Percentiles rank a stretch among this genome's conserved stretches.
phyloP scores from a whole-genome alignment of 1,140 invertebrate genomes.

The Trichoplusia ni region DNA sequence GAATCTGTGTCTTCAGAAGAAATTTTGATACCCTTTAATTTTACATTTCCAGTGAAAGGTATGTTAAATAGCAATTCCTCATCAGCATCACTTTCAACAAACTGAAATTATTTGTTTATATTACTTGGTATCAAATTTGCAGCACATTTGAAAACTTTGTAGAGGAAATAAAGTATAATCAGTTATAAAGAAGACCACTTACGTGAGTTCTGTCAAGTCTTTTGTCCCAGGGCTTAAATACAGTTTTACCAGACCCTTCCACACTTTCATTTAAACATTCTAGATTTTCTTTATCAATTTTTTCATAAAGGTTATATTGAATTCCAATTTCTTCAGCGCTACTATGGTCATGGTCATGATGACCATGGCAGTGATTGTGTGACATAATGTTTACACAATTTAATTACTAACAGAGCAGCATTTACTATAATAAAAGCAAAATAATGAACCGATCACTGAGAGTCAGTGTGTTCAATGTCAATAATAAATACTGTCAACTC shows the following conservation, averaged over 20 bases:
- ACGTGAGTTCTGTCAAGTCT: conserved; percentile 89
- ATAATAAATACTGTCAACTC: too few relatives aligned
- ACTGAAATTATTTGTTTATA: too few relatives aligned
- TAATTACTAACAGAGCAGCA: too few relatives aligned
- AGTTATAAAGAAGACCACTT: conserved; percentile 43
- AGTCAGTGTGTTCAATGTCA: too few relatives aligned
- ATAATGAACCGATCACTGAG: too few relatives aligned
- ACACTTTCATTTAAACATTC: conserved; percentile 94
- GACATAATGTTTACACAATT: too few relatives aligned
- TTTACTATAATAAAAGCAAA: too few relatives aligned
- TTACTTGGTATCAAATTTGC: too few relatives aligned
- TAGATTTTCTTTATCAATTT: conserved; percentile 94
- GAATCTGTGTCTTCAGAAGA: conserved; percentile 92
- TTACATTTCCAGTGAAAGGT: conserved; percentile 97
- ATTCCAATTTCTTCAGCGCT: conserved; percentile 89
- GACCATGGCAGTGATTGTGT: conserved; percentile 72
- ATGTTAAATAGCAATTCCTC: conserved; percentile 97
- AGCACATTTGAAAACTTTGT: too few relatives aligned
- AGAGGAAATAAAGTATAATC: background rate
- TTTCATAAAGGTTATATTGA: conserved; percentile 93
- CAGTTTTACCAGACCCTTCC: conserved; percentile 92
- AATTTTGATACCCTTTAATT: conserved; percentile 96
- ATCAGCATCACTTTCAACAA: conserved; percentile 97
- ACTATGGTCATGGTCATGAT: conserved; percentile 85
- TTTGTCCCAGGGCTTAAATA: conserved; percentile 97